Evolutionary conservation across 2,113 vertebrate species (phyloP).

Genomic region (Macrotus californicus): DNA sequence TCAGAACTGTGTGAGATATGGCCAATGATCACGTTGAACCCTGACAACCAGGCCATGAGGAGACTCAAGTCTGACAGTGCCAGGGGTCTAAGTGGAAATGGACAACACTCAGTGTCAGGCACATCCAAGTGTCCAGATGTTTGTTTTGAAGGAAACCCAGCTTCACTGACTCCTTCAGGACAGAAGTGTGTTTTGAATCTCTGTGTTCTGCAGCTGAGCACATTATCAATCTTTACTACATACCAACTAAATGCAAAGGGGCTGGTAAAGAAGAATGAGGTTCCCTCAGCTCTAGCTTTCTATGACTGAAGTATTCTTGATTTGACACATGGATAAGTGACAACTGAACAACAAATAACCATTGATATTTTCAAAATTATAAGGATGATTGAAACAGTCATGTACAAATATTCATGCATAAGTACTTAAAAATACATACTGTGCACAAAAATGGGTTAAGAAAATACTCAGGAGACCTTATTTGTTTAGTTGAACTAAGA

Average conservation of each 20-base stretch:
- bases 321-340: neutral
- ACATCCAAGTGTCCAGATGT: neutral
- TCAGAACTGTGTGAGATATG: conserved; percentile 10
- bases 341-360: conserved; percentile 30
- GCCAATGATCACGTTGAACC: conserved; percentile 9
- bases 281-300: conserved; percentile 22
- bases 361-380: neutral
- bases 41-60: neutral
- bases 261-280: neutral
- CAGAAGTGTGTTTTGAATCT: neutral
- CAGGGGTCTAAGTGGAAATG: neutral
- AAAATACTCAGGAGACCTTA: neutral
- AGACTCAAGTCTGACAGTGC: neutral
- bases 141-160: neutral
- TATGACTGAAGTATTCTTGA: conserved; percentile 31
- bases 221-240: conserved; percentile 6
- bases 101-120: neutral
- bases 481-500: neutral
- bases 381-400: neutral
- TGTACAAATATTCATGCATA: neutral
- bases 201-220: neutral
- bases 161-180: neutral
- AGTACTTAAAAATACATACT: neutral
- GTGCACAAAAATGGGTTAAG: neutral
- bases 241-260: neutral